Evolutionary conservation across 2,113 vertebrate genomes (phyloP).

Genomic region (Tyrannus savana): DNA sequence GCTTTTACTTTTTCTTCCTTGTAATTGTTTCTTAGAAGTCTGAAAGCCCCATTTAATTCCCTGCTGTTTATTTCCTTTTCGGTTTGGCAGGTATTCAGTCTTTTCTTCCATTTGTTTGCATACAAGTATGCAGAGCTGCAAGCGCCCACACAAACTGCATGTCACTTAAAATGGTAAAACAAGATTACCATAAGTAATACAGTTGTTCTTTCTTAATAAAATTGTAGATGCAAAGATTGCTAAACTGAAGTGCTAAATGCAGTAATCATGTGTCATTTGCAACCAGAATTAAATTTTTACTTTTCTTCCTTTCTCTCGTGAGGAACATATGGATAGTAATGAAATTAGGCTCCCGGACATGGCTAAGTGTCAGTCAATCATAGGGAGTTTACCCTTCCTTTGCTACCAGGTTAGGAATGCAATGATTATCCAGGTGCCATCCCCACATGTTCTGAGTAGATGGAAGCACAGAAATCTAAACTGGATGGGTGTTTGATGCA

Average conservation of each 20-base stretch:
- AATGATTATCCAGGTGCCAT: neutral
- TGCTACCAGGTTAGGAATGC: neutral
- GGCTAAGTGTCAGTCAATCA: neutral
- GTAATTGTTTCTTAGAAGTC: constrained; percentile 1
- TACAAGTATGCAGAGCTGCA: neutral
- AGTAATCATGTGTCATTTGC: neutral
- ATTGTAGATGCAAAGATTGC: neutral
- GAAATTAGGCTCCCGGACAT: neutral
- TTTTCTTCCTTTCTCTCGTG: neutral
- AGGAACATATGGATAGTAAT: neutral
- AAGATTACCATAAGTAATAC: neutral
- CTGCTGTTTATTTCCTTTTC: neutral
- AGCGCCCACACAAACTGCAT: neutral
- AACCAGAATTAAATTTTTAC: neutral
- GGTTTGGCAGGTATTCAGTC: neutral
- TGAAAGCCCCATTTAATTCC: neutral
- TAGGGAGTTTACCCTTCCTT: neutral
- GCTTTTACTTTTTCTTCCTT: neutral
- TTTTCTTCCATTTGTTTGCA: constrained; percentile 22
- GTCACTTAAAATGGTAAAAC: constrained; percentile 6
- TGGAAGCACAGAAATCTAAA: neutral
- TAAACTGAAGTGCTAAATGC: neutral
- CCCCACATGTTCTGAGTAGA: neutral
- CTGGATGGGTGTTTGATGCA: neutral
- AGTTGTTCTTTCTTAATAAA: neutral